Conservation (phyloP, 2,888 invertebrate species). For the Pristionchus exspectatus region DNA sequence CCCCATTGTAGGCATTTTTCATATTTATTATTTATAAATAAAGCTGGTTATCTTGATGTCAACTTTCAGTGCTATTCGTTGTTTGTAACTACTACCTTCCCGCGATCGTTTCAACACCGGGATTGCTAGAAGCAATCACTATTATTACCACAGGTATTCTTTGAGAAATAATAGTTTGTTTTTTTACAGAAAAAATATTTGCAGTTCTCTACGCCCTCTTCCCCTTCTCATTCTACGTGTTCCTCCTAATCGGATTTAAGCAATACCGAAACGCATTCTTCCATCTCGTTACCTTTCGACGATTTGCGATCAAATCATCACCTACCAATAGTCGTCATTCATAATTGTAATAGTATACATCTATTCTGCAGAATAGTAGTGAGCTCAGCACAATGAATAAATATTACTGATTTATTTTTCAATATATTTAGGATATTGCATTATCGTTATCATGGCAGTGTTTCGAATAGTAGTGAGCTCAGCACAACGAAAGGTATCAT, state of each 20-base stretch:
- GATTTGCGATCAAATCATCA: neutral
- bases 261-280: slow-evolving; percentile 23
- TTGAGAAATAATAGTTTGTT: too few relatives aligned
- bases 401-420: too few relatives aligned
- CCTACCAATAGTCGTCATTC: neutral
- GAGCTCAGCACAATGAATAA: too few relatives aligned
- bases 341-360: neutral
- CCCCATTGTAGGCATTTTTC: neutral
- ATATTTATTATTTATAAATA: too few relatives aligned
- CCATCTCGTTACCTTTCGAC: neutral
- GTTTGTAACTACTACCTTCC: slow-evolving; percentile 5
- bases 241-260: slow-evolving; percentile 1
- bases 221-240: slow-evolving; percentile 13
- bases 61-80: neutral
- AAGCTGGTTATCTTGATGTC: too few relatives aligned
- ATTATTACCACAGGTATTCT: neutral
- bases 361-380: too few relatives aligned
- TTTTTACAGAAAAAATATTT: neutral
- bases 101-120: neutral
- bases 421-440: too few relatives aligned
- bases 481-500: too few relatives aligned
- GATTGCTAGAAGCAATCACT: neutral
- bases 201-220: neutral
- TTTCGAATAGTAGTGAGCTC: too few relatives aligned
- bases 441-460: too few relatives aligned